These are phyloP conservation scores for Brachirus orientalis DNA, from an alignment of 2,113 vertebrate genomes.

Conservation along the genomic window DNA sequence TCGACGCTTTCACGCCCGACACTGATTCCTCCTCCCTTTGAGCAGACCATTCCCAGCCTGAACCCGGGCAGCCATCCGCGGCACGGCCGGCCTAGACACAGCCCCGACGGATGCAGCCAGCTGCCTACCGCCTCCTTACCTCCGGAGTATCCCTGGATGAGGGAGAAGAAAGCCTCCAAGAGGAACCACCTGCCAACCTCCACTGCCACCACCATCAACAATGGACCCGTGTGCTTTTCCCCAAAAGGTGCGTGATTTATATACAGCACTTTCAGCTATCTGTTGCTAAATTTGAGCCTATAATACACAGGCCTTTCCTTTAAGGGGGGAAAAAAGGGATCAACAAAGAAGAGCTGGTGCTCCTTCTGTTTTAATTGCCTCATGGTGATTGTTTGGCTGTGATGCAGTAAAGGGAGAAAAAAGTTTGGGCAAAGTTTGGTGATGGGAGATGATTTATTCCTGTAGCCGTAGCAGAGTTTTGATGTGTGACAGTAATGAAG, in stretches of 20 bases:
- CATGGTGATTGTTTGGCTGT: constrained; percentile 37
- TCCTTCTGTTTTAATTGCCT: constrained; percentile 1
- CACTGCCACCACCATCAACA: constrained; percentile 77
- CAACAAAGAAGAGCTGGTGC: too few species aligned
- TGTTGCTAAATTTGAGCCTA: constrained; percentile 39
- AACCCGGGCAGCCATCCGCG: constrained; percentile 97
- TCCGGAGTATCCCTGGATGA: constrained; percentile 99
- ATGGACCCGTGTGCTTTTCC: constrained; percentile 91
- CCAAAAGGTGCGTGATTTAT: constrained; percentile 90
- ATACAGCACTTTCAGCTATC: neutral
- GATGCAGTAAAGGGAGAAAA: constrained; percentile 55
- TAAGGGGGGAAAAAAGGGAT: neutral
- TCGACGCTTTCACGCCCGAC: constrained; percentile 99
- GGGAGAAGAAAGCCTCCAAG: constrained; percentile 98
- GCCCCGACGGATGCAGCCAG: constrained; percentile 91
- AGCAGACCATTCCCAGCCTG: constrained; percentile 99
- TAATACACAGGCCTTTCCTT: constrained; percentile 9
- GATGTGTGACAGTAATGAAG: constrained; percentile 99
- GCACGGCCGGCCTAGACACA: constrained; percentile 95
- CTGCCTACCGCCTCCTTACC: constrained; percentile 92
- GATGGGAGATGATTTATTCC: constrained; percentile 92
- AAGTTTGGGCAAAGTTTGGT: constrained; percentile 82
- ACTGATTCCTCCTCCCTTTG: constrained; percentile 99
- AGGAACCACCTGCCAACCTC: constrained; percentile 89
- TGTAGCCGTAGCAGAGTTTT: constrained; percentile 89